phyloP scores from a whole-genome alignment of 2,888 invertebrate species.

The Quadroppia sp. region DNA sequence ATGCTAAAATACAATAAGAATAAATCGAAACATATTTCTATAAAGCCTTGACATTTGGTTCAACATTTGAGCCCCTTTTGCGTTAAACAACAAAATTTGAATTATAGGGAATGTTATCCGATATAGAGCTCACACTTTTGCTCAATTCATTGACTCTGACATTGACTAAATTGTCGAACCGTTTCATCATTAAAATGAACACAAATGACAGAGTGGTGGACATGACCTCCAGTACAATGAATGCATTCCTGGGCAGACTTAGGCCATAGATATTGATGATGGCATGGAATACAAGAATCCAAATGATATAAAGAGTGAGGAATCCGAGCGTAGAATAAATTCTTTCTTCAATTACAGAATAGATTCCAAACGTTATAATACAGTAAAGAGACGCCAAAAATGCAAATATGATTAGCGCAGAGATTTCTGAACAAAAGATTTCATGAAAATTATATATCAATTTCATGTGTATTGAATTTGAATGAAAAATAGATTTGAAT shows the following conservation, averaged over 20 bases:
- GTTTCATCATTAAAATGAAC: slow-evolving; percentile 1
- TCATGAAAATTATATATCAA: no score
- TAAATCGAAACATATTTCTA: no score
- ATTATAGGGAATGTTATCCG: background rate
- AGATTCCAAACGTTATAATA: slow-evolving; percentile 2
- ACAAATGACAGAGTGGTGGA: background rate
- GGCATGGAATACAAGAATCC: background rate
- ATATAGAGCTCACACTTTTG: background rate
- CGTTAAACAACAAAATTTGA: background rate
- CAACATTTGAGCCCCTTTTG: no score
- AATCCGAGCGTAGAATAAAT: background rate
- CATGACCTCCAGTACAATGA: background rate
- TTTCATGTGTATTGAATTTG: no score
- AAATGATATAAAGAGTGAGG: background rate
- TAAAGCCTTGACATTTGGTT: no score
- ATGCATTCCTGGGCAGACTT: background rate
- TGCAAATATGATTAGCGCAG: background rate
- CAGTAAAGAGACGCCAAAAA: background rate
- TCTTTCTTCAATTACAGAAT: background rate
- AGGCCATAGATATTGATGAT: background rate
- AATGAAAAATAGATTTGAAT: no score
- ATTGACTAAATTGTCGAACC: background rate
- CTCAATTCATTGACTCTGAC: background rate
- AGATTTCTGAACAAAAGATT: no score
- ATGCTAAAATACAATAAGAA: no score